phyloP scores from a whole-genome alignment of 53 echinoderm and acorn worm genomes.

The Patiria pectinifera region DNA sequence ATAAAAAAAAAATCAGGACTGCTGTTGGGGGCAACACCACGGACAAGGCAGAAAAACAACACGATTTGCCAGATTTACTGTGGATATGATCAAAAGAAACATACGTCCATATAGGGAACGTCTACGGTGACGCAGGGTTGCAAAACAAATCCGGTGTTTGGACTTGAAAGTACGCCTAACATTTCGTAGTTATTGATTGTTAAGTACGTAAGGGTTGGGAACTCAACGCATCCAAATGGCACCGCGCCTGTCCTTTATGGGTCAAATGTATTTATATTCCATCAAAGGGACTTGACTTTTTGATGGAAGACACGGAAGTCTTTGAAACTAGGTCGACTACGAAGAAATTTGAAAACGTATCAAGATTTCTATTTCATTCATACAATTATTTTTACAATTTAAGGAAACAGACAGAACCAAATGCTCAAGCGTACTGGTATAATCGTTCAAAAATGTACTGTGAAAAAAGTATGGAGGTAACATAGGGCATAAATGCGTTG shows the following conservation, averaged over 20 bases:
- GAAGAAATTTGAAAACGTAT: not conserved
- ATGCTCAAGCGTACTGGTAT: no score
- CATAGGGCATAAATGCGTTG: no score
- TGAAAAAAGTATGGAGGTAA: no score
- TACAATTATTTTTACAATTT: not conserved
- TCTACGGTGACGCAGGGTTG: not conserved
- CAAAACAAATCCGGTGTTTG: not conserved
- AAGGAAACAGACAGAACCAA: no score
- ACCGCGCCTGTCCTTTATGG: not conserved
- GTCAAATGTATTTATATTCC: not conserved
- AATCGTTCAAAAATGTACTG: no score
- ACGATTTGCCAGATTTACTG: conserved; percentile 46
- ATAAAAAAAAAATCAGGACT: not conserved
- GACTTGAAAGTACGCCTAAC: conserved; percentile 37
- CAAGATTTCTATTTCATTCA: not conserved
- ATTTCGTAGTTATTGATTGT: not conserved
- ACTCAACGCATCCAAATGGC: not conserved
- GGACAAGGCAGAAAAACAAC: conserved; percentile 37
- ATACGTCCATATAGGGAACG: not conserved
- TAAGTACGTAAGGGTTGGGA: not conserved
- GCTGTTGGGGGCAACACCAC: not conserved
- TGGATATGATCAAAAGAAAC: not conserved
- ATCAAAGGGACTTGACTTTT: not conserved
- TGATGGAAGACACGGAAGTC: not conserved
- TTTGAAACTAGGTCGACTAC: not conserved